These are phyloP conservation scores for Euspilapteryx auroguttella DNA, from an alignment of 2,888 invertebrate genomes.

Conservation along the genomic window DNA sequence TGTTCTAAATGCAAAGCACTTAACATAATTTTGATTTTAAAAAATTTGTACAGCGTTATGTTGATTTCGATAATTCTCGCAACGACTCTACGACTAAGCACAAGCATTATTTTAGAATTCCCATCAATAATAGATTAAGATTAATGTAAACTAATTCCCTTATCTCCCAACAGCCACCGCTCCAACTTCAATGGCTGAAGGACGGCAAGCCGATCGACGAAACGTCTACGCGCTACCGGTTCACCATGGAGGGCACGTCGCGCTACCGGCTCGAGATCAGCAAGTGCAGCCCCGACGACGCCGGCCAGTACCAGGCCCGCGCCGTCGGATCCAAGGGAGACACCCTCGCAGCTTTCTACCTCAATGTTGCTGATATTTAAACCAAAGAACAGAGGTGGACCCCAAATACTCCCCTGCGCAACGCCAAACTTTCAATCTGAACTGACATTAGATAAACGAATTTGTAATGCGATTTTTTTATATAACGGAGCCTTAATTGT, in stretches of 20 bases:
- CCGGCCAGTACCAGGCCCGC: conserved; percentile 86
- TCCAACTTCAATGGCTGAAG: conserved; percentile 83
- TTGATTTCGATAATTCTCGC: too few species aligned
- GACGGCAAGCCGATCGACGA: conserved; percentile 90
- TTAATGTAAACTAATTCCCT: too few species aligned
- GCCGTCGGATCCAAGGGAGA: conserved; percentile 87
- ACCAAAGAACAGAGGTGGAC: conserved; percentile 16
- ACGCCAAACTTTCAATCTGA: conserved; percentile 15
- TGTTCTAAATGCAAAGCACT: too few species aligned
- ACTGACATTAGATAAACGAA: too few species aligned
- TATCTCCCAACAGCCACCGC: conserved; percentile 53
- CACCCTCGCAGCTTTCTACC: conserved; percentile 80
- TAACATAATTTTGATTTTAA: too few species aligned
- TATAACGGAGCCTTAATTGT: conserved; percentile 46
- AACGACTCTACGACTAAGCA: too few species aligned
- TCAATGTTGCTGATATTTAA: conserved; percentile 69
- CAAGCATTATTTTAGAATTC: too few species aligned
- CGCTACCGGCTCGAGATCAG: conserved; percentile 79
- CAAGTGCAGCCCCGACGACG: conserved; percentile 73
- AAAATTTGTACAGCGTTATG: too few species aligned
- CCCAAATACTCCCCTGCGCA: conserved; percentile 21
- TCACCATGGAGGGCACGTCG: conserved; percentile 80
- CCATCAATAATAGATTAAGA: too few species aligned
- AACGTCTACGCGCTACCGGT: conserved; percentile 72
- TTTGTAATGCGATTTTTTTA: conserved; percentile 28